These are phyloP conservation scores for Patiria pectinifera DNA, from an alignment of 53 echinoderm and acorn worm species.

Conservation along the genomic window DNA sequence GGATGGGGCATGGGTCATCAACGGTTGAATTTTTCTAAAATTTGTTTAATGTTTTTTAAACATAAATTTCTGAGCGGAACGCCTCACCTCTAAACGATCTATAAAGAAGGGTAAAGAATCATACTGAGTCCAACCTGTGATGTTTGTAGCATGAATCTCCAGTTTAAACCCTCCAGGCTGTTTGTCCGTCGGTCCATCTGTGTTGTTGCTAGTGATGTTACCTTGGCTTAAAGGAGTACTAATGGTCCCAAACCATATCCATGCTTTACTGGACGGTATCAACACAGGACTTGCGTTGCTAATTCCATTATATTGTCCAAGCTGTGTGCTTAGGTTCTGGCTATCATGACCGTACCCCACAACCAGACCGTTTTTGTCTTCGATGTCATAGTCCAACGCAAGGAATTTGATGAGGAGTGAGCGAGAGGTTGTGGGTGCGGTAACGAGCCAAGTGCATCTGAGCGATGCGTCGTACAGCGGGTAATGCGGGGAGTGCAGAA, in stretches of 20 bases:
- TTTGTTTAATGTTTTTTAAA: too few species aligned
- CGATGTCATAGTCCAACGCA: background rate
- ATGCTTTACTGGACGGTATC: slow-evolving; percentile 8
- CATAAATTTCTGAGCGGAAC: too few species aligned
- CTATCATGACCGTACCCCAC: slow-evolving; percentile 29
- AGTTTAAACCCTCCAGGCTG: background rate
- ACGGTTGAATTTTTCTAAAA: too few species aligned
- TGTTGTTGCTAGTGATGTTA: background rate
- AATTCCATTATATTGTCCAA: background rate
- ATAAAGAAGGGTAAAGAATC: background rate
- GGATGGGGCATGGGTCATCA: too few species aligned
- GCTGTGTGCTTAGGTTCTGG: slow-evolving; percentile 5
- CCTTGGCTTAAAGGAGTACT: background rate
- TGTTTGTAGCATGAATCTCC: background rate
- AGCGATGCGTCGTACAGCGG: slow-evolving; percentile 11
- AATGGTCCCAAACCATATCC: slow-evolving; percentile 38
- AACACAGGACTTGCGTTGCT: slow-evolving; percentile 8
- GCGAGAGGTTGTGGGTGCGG: background rate
- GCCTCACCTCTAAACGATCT: background rate
- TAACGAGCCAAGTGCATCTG: slow-evolving; percentile 33
- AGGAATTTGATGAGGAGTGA: slow-evolving; percentile 44
- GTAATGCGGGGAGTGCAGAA: slow-evolving; percentile 20
- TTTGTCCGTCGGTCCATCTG: background rate
- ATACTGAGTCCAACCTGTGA: slow-evolving; percentile 26
- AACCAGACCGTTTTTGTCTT: background rate